Conservation (phyloP, 1,140 invertebrate genomes). For the Sogatella furcifera region DNA sequence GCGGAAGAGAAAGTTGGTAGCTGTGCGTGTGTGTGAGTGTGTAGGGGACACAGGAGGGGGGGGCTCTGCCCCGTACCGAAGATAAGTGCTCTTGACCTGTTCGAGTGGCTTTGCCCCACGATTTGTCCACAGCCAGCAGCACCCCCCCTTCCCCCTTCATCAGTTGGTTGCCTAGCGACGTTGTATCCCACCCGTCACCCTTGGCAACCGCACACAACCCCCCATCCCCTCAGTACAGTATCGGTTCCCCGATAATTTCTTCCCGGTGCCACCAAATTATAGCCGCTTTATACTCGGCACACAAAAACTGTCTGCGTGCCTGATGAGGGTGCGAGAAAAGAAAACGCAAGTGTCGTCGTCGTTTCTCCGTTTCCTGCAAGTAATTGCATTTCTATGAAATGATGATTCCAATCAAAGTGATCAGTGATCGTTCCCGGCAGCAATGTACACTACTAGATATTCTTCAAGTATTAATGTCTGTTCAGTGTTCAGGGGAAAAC, state of each 20-base stretch:
- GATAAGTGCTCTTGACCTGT: conserved; percentile 1
- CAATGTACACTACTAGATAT: too few species aligned
- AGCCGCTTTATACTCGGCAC: neutral
- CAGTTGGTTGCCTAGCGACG: neutral
- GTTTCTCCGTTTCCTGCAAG: too few species aligned
- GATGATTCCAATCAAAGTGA: too few species aligned
- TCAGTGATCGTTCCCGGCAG: too few species aligned
- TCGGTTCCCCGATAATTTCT: too few species aligned
- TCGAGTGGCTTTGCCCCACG: conserved; percentile 2
- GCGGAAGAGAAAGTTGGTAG: too few species aligned
- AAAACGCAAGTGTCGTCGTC: too few species aligned
- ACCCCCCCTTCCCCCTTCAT: neutral
- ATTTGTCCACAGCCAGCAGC: neutral
- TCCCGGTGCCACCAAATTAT: neutral
- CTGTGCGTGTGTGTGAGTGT: neutral
- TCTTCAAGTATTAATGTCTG: too few species aligned
- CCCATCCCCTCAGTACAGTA: neutral
- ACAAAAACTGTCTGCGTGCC: neutral
- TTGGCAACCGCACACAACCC: neutral
- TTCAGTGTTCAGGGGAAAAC: too few species aligned
- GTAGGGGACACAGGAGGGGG: neutral
- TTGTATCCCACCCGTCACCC: neutral
- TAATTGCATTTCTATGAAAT: too few species aligned
- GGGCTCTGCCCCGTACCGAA: neutral
- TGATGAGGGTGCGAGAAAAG: too few species aligned